Base-by-base conservation (phyloP, 2,888 invertebrate species). In the Machimus atricapillus region DNA sequence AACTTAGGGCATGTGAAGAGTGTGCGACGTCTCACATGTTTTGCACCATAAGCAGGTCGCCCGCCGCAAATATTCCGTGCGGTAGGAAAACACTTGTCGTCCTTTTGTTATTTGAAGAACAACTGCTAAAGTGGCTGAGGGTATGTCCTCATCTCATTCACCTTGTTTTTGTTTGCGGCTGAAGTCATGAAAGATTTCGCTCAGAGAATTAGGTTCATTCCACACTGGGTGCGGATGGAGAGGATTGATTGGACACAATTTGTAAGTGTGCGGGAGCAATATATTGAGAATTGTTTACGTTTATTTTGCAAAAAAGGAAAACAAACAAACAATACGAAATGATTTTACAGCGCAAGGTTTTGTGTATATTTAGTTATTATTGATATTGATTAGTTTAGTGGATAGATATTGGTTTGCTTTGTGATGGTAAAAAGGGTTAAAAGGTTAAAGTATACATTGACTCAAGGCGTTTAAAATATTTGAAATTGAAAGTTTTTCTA, bases 191-290 rank as follows among this genome's bases (percentile, higher is more conserved):
- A 40, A 19, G 40, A 78, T 78, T 37, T 37, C 43, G 23, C 43
- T 46, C 43, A 6, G 23, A 19, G 40, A 23, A 78, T 40, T 19
- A 40, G 78, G 23, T 40, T 66, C 66, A 8, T 66, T 66, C 66
- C 66, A 66, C 66, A 23, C n/a, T 78, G 19, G 34, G 37, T 16
- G 37, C n/a, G 19, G 23, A 34, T 12, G 31, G 16, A 16, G 78
- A 9, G 43, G 23, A 43, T 78, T 78, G 78, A 78, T 78, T 78
- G 43, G 40, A 78, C 78, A 78, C 78, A 78, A 78, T 78, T 78
- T 78, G 40, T 78, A 78, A 40, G 43, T 76, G 40, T 76, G 66
- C 23, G 66, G 27, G 23, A 23, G 12, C 66, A 66, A 66, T 66
- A 27, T 66, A 66, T 66, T 27, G 66, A 23, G 66, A 27, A 66